phyloP scores from a whole-genome alignment of 2,113 vertebrate species.

The Heptranchias perlo region DNA sequence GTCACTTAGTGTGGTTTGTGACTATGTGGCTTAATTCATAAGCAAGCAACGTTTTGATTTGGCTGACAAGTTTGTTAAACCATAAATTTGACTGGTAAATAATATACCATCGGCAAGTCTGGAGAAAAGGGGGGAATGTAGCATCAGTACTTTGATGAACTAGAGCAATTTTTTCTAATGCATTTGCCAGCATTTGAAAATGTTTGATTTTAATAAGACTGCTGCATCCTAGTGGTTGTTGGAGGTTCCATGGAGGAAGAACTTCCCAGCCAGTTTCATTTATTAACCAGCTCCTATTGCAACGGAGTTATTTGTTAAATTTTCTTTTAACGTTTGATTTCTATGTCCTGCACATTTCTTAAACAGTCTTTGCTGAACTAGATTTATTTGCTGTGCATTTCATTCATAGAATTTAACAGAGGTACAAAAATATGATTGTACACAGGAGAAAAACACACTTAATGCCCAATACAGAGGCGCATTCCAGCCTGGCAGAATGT shows the following conservation, averaged over 20 bases:
- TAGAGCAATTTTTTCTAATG: background rate
- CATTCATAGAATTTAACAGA: background rate
- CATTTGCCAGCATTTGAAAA: background rate
- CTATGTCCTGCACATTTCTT: background rate
- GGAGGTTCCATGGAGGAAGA: background rate
- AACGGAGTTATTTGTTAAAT: background rate
- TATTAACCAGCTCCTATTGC: background rate
- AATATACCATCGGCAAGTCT: background rate
- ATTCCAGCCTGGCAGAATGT: no score
- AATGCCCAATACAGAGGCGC: background rate
- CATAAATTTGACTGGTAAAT: background rate
- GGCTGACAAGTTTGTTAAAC: background rate
- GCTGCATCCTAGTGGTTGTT: background rate
- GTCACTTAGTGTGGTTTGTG: background rate
- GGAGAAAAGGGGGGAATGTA: background rate
- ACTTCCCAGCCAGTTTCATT: background rate
- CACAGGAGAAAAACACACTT: background rate
- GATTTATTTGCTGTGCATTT: background rate
- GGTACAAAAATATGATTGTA: background rate
- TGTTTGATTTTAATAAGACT: background rate
- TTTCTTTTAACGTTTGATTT: background rate
- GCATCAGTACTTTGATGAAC: background rate
- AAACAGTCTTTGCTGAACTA: background rate
- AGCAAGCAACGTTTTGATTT: background rate
- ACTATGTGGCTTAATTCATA: background rate